phyloP scores from a whole-genome alignment of 2,888 invertebrate species.

The Macroteleia sp. region DNA sequence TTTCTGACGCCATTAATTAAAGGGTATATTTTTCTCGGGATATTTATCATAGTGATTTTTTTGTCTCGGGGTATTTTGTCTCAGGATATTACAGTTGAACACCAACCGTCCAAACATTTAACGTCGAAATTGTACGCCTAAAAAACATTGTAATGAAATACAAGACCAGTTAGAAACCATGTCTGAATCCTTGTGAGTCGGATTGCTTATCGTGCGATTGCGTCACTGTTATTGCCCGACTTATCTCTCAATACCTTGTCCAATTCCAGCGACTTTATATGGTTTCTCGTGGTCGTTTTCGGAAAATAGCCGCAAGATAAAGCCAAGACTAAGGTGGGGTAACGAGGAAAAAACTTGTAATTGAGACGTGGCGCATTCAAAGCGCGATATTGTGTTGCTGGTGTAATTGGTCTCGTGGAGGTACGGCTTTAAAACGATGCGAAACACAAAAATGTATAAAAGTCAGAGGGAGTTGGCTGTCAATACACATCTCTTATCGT shows the following conservation, averaged over 20 bases:
- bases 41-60: no score
- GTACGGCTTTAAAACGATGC: constrained; percentile 2
- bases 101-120: no score
- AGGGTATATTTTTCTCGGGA: no score
- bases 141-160: no score
- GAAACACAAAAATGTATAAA: constrained; percentile 78
- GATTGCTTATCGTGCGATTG: neutral
- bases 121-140: no score
- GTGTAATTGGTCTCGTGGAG: constrained; percentile 7
- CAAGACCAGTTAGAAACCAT: no score
- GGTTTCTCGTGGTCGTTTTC: neutral
- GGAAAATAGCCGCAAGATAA: constrained; percentile 6
- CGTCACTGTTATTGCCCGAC: neutral
- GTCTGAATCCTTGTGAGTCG: neutral
- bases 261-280: neutral
- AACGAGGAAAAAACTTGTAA: constrained; percentile 13
- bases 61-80: no score
- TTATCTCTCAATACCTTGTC: constrained; percentile 1
- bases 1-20: no score
- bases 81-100: no score
- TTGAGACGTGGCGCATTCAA: constrained; percentile 25
- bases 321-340: no score
- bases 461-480: constrained; percentile 86
- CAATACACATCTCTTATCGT: constrained; percentile 33
- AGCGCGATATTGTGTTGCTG: constrained; percentile 11